Base-by-base conservation (phyloP, 1,140 invertebrate species). In the Atopsyche davidsoni region DNA sequence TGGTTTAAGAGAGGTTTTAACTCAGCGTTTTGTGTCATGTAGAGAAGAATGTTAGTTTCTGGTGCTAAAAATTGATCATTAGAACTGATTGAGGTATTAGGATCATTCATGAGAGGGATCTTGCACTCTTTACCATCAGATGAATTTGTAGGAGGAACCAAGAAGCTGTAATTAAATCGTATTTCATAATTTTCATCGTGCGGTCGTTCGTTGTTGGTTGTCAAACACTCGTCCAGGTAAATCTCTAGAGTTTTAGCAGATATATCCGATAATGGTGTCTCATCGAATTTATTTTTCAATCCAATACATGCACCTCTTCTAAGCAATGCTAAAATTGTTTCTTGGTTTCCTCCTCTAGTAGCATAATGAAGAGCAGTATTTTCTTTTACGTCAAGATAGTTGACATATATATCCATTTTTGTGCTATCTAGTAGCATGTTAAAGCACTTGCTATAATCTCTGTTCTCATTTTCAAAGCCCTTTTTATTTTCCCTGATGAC, bases 281-380 rank as follows among this genome's bases (percentile, higher is more conserved):
- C 75, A n/a, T 78, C 72, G 46, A 82, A 81, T 14, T 66, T 63
- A 59, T 88, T 89, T 53, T 71, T 70, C 10, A 79, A 69, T 0
- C 84, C 85, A 4, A 89, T 73, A 59, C 83, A 87, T 14, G 85
- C 82, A 14, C 86, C 86, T 46, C 75, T 75, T 22, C 76, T 65
- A 1, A 89, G 63, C n/a, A 90, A 61, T 19, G 78, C 63, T 25
- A 78, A 63, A 2, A 83, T 75, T 0, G 77, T 79, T 31, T 79
- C 69, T 22, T 67, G 62, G 53, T 81, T 78, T 9, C 78, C 78
- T 54, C 79, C 79, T 61, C 79, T 79, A 10, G 83, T 80, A 1
- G 90, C 89, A 64, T 90, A 92, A 67, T 92, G 87, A 7, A 93
- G 68, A 1, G 87, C 78, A 9, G 85, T 85, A 55, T 89, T 89